phyloP scores from a whole-genome alignment of 2,113 vertebrate genomes.

The Myiozetetes cayanensis region DNA sequence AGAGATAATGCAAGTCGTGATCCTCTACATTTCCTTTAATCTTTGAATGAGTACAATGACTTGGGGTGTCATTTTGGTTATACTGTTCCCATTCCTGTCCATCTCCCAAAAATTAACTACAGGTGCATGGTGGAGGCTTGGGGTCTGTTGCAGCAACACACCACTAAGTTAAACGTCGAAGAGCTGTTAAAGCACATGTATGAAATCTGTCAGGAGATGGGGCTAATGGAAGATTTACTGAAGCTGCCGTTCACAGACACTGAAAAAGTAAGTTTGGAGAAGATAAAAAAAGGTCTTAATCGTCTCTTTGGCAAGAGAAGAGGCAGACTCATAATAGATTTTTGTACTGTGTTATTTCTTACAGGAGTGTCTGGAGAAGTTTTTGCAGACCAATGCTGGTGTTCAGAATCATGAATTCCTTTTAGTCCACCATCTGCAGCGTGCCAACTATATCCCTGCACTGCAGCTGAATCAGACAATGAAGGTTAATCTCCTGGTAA shows the following conservation, averaged over 20 bases:
- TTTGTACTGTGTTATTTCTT: not conserved
- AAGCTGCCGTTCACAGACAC: conserved; percentile 85
- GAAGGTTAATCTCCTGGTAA: conserved; percentile 76
- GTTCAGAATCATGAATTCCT: conserved; percentile 87
- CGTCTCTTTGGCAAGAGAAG: not conserved
- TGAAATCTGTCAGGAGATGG: conserved; percentile 88
- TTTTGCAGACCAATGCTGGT: conserved; percentile 81
- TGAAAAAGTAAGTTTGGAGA: conserved; percentile 81
- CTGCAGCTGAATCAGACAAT: conserved; percentile 88
- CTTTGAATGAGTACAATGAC: too few relatives aligned
- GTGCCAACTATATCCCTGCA: conserved; percentile 89
- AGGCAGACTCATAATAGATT: not conserved
- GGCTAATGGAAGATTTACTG: conserved; percentile 89
- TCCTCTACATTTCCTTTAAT: not conserved
- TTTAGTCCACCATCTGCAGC: conserved; percentile 90
- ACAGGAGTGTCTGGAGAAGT: conserved; percentile 88
- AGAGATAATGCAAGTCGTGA: rapidly evolving
- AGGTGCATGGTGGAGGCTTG: conserved; percentile 92
- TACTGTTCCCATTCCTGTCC: not conserved
- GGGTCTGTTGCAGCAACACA: conserved; percentile 83
- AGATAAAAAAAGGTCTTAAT: not conserved
- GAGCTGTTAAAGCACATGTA: conserved; percentile 84
- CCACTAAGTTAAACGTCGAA: conserved; percentile 76
- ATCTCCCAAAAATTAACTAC: not conserved
- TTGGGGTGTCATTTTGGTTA: not conserved